These are phyloP conservation scores for Sebastes taczanowskii DNA, from an alignment of 2,797 vertebrate genomes.

Conservation along the genomic window DNA sequence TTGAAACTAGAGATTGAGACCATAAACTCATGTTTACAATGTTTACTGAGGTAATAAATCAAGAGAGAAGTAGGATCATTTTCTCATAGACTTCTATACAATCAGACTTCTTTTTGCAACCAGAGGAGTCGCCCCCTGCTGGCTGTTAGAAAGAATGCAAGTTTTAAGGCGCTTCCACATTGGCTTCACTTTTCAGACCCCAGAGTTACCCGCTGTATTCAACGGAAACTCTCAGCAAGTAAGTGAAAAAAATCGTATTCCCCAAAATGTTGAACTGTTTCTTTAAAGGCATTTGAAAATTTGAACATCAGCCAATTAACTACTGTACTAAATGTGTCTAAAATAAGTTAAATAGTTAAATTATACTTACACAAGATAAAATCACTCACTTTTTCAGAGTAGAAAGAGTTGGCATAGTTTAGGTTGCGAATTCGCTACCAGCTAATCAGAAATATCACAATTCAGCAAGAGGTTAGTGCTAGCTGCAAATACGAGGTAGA, in stretches of 20 bases:
- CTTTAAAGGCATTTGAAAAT: background rate
- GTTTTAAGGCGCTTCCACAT: too few relatives aligned
- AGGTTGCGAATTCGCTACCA: conserved; percentile 15
- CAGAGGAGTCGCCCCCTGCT: too few relatives aligned
- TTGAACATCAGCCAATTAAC: background rate
- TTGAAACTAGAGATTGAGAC: too few relatives aligned
- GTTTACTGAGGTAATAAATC: too few relatives aligned
- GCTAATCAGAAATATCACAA: conserved; percentile 27
- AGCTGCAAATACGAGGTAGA: conserved; percentile 38
- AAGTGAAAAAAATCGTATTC: background rate
- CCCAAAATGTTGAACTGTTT: background rate
- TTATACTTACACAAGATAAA: conserved; percentile 60
- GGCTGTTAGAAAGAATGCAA: too few relatives aligned
- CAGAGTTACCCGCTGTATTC: too few relatives aligned
- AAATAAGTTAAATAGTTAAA: background rate
- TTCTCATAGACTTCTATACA: too few relatives aligned
- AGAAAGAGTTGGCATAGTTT: conserved; percentile 6
- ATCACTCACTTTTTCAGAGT: conserved; percentile 16
- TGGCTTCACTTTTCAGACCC: too few relatives aligned
- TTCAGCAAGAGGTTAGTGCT: conserved; percentile 8
- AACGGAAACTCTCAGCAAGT: too few relatives aligned
- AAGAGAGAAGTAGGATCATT: too few relatives aligned
- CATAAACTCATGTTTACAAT: too few relatives aligned
- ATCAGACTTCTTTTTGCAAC: too few relatives aligned
- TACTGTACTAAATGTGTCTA: background rate